phyloP scores from a whole-genome alignment of 2,888 invertebrate species.

The Stegophylla sp. region DNA sequence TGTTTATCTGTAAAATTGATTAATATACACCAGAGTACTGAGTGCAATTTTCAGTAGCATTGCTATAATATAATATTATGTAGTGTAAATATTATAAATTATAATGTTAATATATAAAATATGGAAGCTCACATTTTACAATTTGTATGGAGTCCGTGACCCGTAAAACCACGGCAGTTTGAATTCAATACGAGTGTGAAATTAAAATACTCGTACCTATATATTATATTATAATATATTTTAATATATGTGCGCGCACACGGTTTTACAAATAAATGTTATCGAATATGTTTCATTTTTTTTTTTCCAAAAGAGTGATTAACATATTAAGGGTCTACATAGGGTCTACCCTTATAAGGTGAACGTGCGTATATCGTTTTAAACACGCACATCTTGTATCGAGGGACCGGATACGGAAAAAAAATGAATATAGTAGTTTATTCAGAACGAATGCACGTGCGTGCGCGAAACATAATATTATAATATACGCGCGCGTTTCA shows the following conservation, averaged over 20 bases:
- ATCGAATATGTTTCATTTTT: not conserved
- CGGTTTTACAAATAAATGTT: not conserved
- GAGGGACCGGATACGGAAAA: conserved; percentile 11
- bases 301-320: not conserved
- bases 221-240: not conserved
- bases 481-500: too few relatives aligned
- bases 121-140: too few relatives aligned
- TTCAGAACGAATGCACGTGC: not conserved
- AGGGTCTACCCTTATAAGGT: not conserved
- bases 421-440: too few relatives aligned
- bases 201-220: conserved; percentile 1
- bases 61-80: too few relatives aligned
- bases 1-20: too few relatives aligned
- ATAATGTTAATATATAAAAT: too few relatives aligned
- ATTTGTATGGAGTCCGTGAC: too few relatives aligned
- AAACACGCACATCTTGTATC: conserved; percentile 11
- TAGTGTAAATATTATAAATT: too few relatives aligned
- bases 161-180: not conserved
- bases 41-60: too few relatives aligned
- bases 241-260: not conserved
- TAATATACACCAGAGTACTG: too few relatives aligned
- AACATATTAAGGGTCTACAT: not conserved
- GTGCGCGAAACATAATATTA: too few relatives aligned
- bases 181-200: conserved; percentile 2
- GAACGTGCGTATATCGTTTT: not conserved